Conservation (phyloP, 2,113 vertebrate species). For the Kryptolebias marmoratus region DNA sequence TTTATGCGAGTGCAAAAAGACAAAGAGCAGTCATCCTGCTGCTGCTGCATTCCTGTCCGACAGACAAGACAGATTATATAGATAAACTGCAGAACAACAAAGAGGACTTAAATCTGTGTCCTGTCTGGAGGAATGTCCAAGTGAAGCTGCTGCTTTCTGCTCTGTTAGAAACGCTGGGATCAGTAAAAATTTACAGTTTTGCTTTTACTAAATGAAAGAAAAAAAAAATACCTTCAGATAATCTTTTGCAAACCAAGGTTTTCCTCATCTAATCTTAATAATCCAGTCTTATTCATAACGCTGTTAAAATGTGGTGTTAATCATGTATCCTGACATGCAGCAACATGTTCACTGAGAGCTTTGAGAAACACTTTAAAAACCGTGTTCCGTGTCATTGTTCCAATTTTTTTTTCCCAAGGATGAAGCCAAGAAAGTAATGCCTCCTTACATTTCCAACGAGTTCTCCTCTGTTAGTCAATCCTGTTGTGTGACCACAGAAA, state of each 20-base stretch:
- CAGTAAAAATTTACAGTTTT: not conserved
- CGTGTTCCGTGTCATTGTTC: not conserved
- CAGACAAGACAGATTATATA: not conserved
- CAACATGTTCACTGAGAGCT: not conserved
- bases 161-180: not conserved
- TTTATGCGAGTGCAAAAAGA: not conserved
- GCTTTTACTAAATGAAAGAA: not conserved
- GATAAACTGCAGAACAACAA: constrained; percentile 9
- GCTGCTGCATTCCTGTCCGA: constrained; percentile 14
- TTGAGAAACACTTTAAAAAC: not conserved
- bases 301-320: not conserved
- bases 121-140: not conserved
- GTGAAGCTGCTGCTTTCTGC: not conserved
- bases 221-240: not conserved
- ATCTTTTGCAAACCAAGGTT: not conserved
- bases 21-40: not conserved
- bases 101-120: not conserved
- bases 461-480: constrained; percentile 22
- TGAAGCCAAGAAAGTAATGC: constrained; percentile 18
- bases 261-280: not conserved
- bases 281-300: not conserved
- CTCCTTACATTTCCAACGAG: constrained; percentile 32
- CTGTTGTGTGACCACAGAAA: constrained; percentile 20
- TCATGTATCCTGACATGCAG: constrained; percentile 5
- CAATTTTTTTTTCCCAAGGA: constrained; percentile 2